A percentile compares a stretch with the other conserved stretches of the same genome.
phyloP scores from a whole-genome alignment of 1,140 invertebrate species.

The Drosophila busckii region DNA sequence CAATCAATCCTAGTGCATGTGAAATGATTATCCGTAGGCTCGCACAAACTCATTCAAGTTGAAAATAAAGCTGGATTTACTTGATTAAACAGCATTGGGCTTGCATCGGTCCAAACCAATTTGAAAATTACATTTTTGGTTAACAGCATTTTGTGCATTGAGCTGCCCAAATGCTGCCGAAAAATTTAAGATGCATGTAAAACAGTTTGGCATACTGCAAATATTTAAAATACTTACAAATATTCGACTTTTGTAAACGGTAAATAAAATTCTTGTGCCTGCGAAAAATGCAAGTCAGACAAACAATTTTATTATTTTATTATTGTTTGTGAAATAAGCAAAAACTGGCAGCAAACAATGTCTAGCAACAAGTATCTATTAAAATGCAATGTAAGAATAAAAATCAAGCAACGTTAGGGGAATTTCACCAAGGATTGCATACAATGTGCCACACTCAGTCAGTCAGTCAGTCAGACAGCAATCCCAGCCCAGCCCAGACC shows the following conservation, averaged over 20 bases:
- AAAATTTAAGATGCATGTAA: not conserved
- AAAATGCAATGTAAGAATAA: conserved; percentile 13
- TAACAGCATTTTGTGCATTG: not conserved
- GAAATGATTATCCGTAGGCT: no score
- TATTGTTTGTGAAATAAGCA: conserved; percentile 9
- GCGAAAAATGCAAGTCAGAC: no score
- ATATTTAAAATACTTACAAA: no score
- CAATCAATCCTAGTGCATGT: no score
- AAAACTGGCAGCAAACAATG: conserved; percentile 4
- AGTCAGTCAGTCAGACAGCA: no score
- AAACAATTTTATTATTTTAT: no score
- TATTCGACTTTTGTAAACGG: no score
- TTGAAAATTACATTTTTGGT: not conserved
- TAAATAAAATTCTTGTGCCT: no score
- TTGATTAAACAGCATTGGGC: conserved; percentile 1
- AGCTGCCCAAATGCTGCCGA: conserved; percentile 2
- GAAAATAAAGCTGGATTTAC: no score
- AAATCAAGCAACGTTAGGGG: conserved; percentile 12
- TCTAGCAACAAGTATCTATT: conserved; percentile 23
- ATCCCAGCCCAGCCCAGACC: not conserved
- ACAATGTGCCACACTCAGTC: not conserved
- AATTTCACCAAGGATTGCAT: not conserved
- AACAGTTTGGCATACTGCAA: no score
- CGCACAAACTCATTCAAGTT: no score
- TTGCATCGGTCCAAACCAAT: no score